Percentiles rank a stretch among this genome's conserved stretches.
These are phyloP conservation scores for Orthochromis indermauri DNA, from an alignment of 2,113 vertebrate genomes.

Conservation along the genomic window DNA sequence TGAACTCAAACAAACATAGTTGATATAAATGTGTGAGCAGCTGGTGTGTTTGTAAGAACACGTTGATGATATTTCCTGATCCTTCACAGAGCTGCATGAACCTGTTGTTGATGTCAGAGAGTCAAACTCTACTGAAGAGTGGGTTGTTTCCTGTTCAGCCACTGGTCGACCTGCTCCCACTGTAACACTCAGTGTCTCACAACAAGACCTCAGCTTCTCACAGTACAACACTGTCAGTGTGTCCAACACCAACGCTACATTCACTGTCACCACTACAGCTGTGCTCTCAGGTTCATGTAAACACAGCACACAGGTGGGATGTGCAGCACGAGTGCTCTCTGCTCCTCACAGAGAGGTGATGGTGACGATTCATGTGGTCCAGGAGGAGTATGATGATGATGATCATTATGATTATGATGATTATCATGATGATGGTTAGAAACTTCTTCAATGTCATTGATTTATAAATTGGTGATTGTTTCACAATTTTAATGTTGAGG, in stretches of 20 bases:
- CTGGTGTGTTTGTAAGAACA: no score
- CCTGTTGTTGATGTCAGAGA: background rate
- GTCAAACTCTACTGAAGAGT: background rate
- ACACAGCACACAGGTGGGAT: background rate
- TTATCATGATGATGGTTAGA: background rate
- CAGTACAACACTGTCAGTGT: background rate
- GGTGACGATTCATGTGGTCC: fast-evolving
- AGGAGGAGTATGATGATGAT: background rate
- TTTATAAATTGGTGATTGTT: background rate
- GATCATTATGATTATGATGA: no score
- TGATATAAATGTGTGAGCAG: no score
- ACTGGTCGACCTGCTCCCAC: background rate
- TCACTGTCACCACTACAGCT: background rate
- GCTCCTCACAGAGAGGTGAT: background rate
- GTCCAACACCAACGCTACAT: background rate
- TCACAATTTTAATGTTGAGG: background rate
- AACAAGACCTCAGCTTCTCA: fast-evolving
- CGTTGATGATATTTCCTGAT: fast-evolving
- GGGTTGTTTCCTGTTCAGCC: background rate
- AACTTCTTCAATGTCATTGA: background rate
- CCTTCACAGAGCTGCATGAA: conserved; percentile 28
- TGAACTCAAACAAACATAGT: no score
- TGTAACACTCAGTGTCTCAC: background rate
- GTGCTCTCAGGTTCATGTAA: background rate
- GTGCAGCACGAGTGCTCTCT: background rate